These are phyloP conservation scores for Polymixis flavicincta DNA, from an alignment of 2,888 invertebrate species.

Conservation along the genomic window DNA sequence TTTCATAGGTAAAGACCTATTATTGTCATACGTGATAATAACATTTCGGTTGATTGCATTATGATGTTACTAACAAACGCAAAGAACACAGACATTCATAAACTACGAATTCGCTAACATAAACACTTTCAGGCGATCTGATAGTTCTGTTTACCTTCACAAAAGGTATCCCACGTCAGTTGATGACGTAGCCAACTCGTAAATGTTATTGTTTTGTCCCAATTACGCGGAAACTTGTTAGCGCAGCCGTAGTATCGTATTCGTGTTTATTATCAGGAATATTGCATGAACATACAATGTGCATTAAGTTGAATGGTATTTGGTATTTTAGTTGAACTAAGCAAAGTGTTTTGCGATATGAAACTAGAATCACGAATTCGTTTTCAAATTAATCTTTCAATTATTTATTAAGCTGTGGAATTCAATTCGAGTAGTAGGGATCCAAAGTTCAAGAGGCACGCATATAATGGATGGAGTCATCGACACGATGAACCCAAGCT, in stretches of 20 bases:
- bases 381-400: conserved; percentile 13
- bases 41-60: not conserved
- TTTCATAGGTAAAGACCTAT: too few relatives aligned
- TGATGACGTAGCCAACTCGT: conserved; percentile 44
- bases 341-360: not conserved
- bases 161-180: conserved; percentile 8
- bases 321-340: not conserved
- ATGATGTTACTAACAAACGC: not conserved
- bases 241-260: conserved; percentile 33
- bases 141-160: conserved; percentile 39
- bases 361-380: conserved; percentile 7
- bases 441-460: conserved; percentile 37
- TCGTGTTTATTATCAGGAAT: conserved; percentile 31
- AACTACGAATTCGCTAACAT: conserved; percentile 3
- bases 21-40: conserved; percentile 6
- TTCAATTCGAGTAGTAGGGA: conserved; percentile 12
- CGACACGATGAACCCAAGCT: conserved; percentile 37
- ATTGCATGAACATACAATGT: conserved; percentile 13
- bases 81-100: conserved; percentile 6
- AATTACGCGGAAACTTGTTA: conserved; percentile 50
- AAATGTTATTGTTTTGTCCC: conserved; percentile 50
- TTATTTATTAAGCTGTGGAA: not conserved
- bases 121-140: conserved; percentile 14
- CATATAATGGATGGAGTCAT: conserved; percentile 25
- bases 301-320: conserved; percentile 20